A percentile compares a stretch with the other conserved stretches of the same genome.
These are phyloP conservation scores for Hemithea aestivaria DNA, from an alignment of 2,888 invertebrate species.

Conservation along the genomic window DNA sequence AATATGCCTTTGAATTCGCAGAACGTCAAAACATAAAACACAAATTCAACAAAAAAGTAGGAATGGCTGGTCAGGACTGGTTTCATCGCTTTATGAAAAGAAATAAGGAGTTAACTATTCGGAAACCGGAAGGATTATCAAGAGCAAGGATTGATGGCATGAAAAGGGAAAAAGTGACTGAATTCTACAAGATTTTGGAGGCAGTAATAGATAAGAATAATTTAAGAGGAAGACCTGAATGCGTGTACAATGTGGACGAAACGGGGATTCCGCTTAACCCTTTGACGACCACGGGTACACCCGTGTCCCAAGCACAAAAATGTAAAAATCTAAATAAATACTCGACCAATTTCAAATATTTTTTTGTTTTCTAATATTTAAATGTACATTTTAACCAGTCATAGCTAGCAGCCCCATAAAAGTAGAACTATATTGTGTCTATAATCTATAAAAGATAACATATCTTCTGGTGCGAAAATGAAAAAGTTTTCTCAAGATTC, in stretches of 20 bases:
- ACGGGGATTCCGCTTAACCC: slow-evolving; percentile 15
- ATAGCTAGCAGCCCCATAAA: too few species aligned
- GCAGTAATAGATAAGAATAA: not conserved
- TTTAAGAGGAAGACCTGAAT: not conserved
- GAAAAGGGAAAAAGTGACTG: slow-evolving; percentile 2
- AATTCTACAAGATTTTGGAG: not conserved
- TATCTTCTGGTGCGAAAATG: too few species aligned
- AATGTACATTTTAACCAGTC: too few species aligned
- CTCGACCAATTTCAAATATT: too few species aligned
- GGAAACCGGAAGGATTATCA: slow-evolving; percentile 24
- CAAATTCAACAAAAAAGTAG: slow-evolving; percentile 21
- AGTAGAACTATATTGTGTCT: too few species aligned
- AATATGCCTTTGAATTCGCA: slow-evolving; percentile 27
- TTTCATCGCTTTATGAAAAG: slow-evolving; percentile 24
- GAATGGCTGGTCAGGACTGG: slow-evolving; percentile 24
- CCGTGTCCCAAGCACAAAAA: too few species aligned
- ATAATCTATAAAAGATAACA: too few species aligned
- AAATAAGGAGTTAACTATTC: slow-evolving; percentile 16
- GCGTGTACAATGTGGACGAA: slow-evolving; percentile 22
- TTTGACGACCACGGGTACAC: too few species aligned
- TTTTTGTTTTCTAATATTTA: too few species aligned
- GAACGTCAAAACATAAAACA: slow-evolving; percentile 19
- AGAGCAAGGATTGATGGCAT: slow-evolving; percentile 19
- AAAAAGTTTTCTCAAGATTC: too few species aligned
- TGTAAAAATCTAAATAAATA: too few species aligned